Conservation (phyloP, 2,888 invertebrate species). For the Dorcus hopei region DNA sequence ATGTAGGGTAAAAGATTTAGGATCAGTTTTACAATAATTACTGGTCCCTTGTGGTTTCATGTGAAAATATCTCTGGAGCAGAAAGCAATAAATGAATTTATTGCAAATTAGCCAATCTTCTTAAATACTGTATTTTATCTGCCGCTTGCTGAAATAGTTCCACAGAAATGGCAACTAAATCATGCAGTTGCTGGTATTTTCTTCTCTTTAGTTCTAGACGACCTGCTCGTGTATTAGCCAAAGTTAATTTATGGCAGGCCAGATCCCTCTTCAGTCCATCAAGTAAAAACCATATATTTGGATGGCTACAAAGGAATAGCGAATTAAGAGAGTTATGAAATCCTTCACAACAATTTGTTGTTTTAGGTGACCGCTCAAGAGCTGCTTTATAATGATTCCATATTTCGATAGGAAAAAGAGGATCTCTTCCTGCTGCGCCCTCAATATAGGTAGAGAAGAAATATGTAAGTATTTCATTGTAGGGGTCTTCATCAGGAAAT, state of each 20-base stretch:
- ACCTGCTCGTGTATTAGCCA: background rate
- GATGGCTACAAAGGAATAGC: background rate
- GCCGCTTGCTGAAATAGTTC: background rate
- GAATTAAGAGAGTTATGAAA: background rate
- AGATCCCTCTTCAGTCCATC: background rate
- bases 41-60: too few species aligned
- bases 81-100: background rate
- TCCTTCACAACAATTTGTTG: slow-evolving; percentile 1
- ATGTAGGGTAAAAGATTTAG: too few species aligned
- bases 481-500: background rate
- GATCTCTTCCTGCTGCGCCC: background rate
- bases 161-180: background rate
- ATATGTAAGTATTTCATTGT: background rate
- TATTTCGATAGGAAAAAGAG: background rate
- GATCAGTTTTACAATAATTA: too few species aligned
- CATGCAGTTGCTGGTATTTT: background rate
- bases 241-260: background rate
- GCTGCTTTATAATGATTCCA: slow-evolving; percentile 1
- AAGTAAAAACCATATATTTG: background rate
- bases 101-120: background rate
- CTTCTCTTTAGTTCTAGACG: background rate
- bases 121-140: background rate
- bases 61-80: too few species aligned
- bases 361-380: background rate
- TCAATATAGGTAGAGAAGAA: background rate